phyloP scores from a whole-genome alignment of 2,888 invertebrate species.

The Periphyllus acericola region DNA sequence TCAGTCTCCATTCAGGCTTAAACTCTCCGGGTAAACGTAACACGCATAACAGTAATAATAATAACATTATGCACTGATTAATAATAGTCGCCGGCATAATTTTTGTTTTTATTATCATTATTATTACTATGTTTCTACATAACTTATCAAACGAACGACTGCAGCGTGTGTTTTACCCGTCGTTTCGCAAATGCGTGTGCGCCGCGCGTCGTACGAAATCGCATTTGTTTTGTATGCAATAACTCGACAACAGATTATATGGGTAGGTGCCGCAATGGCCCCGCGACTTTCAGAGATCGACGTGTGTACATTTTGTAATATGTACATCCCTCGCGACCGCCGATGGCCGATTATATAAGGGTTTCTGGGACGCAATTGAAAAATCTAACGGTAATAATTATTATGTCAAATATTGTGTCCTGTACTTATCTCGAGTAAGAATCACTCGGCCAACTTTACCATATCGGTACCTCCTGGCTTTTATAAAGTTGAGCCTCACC shows the following conservation, averaged over 20 bases:
- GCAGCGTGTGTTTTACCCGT: slow-evolving; percentile 1
- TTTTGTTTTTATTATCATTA: not conserved
- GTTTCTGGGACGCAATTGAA: no score
- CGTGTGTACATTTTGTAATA: no score
- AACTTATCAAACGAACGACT: not conserved
- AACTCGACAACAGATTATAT: not conserved
- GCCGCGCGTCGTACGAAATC: not conserved
- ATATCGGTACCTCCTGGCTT: not conserved
- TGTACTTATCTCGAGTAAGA: not conserved
- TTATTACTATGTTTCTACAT: slow-evolving; percentile 10
- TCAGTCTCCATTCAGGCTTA: slow-evolving; percentile 15
- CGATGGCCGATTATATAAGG: no score
- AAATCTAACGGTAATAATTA: not conserved
- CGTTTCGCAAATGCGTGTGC: slow-evolving; percentile 15
- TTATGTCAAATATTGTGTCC: not conserved
- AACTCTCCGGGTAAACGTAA: not conserved
- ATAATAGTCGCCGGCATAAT: not conserved
- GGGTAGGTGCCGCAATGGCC: not conserved
- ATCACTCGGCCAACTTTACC: not conserved
- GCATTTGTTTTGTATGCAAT: not conserved
- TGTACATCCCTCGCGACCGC: no score
- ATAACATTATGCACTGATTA: not conserved
- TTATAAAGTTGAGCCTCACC: not conserved
- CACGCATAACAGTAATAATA: slow-evolving; percentile 1
- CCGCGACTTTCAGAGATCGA: no score